Percentiles rank a stretch among this genome's conserved stretches.
Conservation (phyloP, 2,797 vertebrate species). For the Aldrovandia affinis region DNA sequence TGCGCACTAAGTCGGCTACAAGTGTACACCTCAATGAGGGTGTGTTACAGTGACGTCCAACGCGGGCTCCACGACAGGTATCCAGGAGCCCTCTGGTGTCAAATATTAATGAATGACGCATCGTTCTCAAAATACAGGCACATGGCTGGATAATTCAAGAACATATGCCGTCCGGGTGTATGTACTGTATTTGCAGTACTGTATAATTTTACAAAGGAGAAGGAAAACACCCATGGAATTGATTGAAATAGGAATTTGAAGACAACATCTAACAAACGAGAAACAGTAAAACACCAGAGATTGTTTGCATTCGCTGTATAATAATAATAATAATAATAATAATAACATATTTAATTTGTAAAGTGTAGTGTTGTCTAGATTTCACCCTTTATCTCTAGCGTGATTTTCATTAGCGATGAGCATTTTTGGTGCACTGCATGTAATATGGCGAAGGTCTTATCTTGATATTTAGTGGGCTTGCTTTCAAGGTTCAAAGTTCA, state of each 20-base stretch:
- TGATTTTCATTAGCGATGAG: too few species aligned
- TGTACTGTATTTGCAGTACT: background rate
- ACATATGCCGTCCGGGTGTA: background rate
- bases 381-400: too few species aligned
- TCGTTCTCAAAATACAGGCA: background rate
- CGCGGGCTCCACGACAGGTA: conserved; percentile 26
- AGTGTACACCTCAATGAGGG: conserved; percentile 1
- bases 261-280: background rate
- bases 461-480: too few species aligned
- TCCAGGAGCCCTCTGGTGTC: background rate
- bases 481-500: too few species aligned
- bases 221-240: background rate
- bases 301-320: background rate
- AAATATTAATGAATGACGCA: conserved; percentile 29
- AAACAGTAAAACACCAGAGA: background rate
- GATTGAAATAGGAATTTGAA: too few species aligned
- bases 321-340: too few species aligned
- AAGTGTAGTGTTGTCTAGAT: background rate
- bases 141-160: background rate
- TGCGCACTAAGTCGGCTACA: conserved; percentile 35
- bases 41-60: conserved; percentile 25
- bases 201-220: background rate
- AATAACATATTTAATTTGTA: too few species aligned
- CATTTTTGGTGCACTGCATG: too few species aligned
- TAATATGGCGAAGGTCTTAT: too few species aligned